These are phyloP conservation scores for Oryzias sinensis DNA, from an alignment of 2,797 vertebrate species.

Conservation along the genomic window DNA sequence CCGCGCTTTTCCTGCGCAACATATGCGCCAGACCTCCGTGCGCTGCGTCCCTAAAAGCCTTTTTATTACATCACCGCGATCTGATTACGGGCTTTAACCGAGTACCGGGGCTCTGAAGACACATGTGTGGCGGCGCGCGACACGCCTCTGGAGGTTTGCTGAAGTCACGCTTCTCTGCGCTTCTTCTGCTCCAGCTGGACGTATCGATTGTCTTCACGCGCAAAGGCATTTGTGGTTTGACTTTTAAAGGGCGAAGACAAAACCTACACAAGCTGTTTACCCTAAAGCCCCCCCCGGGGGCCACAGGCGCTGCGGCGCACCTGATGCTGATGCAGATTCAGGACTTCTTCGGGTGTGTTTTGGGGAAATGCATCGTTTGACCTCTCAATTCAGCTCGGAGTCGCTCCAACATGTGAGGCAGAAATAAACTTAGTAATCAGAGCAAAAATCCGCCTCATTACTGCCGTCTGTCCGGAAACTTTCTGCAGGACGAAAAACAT, in stretches of 20 bases:
- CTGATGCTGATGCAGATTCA: constrained; percentile 4
- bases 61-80: constrained; percentile 22
- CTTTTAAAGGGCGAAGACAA: constrained; percentile 24
- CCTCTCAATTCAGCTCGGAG: neutral
- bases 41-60: neutral
- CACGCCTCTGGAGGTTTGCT: constrained; percentile 59
- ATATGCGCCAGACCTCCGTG: constrained; percentile 58
- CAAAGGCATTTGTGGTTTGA: constrained; percentile 51
- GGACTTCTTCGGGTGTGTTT: neutral
- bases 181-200: constrained; percentile 62
- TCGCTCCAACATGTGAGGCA: constrained; percentile 10
- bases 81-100: constrained; percentile 33
- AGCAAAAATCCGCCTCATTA: neutral
- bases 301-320: constrained; percentile 2
- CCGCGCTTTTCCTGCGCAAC: constrained; percentile 33
- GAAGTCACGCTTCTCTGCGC: constrained; percentile 65
- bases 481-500: neutral
- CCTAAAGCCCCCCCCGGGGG: constrained; percentile 9
- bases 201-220: constrained; percentile 53
- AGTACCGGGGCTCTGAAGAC: constrained; percentile 13
- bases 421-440: constrained; percentile 6
- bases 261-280: constrained; percentile 17
- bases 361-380: neutral
- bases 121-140: neutral
- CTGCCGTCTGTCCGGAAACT: constrained; percentile 8